Conservation (phyloP, 2,888 invertebrate species). For the Hydriomena furcata region DNA sequence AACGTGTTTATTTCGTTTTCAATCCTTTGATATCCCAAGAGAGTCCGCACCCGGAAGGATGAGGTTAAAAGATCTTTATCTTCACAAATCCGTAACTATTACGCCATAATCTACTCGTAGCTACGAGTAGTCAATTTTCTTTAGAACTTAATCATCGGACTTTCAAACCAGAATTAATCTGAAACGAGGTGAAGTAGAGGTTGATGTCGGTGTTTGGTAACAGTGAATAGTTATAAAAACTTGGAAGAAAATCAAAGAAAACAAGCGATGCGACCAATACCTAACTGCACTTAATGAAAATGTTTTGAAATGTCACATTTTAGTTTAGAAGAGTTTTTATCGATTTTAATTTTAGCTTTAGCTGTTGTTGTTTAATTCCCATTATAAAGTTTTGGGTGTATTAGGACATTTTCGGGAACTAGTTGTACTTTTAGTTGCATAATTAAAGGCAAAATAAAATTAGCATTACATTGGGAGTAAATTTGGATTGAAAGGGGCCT, state of each 20-base stretch:
- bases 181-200: not conserved
- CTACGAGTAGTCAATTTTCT: not conserved
- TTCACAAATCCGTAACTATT: not conserved
- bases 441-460: no score
- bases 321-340: slow-evolving; percentile 7
- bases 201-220: not conserved
- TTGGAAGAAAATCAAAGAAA: slow-evolving; percentile 4
- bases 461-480: not conserved
- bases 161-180: not conserved
- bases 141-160: not conserved
- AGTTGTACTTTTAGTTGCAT: no score
- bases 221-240: not conserved
- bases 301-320: slow-evolving; percentile 10
- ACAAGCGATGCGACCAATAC: not conserved
- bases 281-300: slow-evolving; percentile 13
- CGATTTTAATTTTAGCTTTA: not conserved
- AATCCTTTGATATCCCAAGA: slow-evolving; percentile 12
- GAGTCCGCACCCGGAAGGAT: slow-evolving; percentile 3
- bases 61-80: slow-evolving; percentile 4
- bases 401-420: no score
- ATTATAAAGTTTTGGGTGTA: no score
- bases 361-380: no score
- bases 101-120: not conserved
- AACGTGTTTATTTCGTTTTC: not conserved
- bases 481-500: not conserved